Conservation (phyloP, 2,113 vertebrate species). For the Cavia porcellus region DNA sequence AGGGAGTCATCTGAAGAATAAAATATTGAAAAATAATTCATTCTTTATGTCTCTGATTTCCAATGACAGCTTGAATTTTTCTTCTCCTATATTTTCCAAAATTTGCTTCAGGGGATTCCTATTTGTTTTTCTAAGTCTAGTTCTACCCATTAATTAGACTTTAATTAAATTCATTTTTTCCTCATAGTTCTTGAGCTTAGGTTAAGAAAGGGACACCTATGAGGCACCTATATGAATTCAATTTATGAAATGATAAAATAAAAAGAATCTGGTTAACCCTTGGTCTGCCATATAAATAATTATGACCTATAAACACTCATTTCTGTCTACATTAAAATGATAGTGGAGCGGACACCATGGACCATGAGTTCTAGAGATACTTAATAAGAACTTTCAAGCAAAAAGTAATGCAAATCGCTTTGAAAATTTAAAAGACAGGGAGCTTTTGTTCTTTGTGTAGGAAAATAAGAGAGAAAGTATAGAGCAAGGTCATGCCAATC, state of each 20-base stretch:
- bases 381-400: constrained; percentile 29
- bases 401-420: constrained; percentile 12
- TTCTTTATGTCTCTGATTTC: background rate
- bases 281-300: constrained; percentile 15
- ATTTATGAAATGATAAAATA: background rate
- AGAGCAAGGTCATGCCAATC: background rate
- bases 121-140: constrained; percentile 39
- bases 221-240: background rate
- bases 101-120: constrained; percentile 12
- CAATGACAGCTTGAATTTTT: constrained; percentile 35
- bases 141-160: background rate
- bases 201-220: background rate
- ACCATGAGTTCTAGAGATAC: background rate
- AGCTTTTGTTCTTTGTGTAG: background rate
- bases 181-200: constrained; percentile 36
- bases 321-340: constrained; percentile 35
- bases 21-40: constrained; percentile 43
- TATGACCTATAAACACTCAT: constrained; percentile 14
- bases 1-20: background rate
- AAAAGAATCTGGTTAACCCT: background rate
- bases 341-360: background rate
- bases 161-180: constrained; percentile 25
- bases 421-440: background rate
- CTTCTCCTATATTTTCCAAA: constrained; percentile 1
- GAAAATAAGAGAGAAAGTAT: background rate